A percentile compares a stretch with the other conserved stretches of the same genome.
These are phyloP conservation scores for Palloptera scutellata DNA, from an alignment of 2,888 invertebrate species.

Conservation along the genomic window DNA sequence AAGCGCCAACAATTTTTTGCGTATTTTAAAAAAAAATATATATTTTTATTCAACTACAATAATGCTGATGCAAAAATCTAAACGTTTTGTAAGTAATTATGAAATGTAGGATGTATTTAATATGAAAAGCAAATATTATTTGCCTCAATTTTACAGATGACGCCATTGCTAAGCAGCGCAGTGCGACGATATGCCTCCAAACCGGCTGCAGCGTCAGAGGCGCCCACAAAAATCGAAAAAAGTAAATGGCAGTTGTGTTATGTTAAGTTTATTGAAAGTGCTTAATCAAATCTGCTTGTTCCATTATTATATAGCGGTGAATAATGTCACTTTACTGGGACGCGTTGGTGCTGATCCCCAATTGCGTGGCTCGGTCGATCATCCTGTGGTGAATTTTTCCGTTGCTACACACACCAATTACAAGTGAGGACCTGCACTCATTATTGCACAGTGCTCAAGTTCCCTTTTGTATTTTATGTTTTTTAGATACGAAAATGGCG, in stretches of 20 bases:
- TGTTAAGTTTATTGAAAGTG: not conserved
- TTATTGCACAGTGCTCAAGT: not conserved
- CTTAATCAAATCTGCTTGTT: not conserved
- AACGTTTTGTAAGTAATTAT: constrained; percentile 40
- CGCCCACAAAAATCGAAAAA: constrained; percentile 19
- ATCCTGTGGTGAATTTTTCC: constrained; percentile 88
- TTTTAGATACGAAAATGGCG: constrained; percentile 73
- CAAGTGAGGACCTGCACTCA: too few relatives aligned
- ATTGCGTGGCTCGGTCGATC: constrained; percentile 79
- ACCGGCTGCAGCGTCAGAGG: constrained; percentile 8
- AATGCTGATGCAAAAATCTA: constrained; percentile 48
- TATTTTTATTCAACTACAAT: not conserved
- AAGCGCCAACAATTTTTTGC: not conserved
- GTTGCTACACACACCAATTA: constrained; percentile 89
- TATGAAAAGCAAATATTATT: not conserved
- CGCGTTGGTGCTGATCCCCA: constrained; percentile 90
- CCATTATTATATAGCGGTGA: constrained; percentile 71
- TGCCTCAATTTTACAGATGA: constrained; percentile 32
- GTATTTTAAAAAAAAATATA: not conserved
- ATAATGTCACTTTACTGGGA: constrained; percentile 84
- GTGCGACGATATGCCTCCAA: not conserved
- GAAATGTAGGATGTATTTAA: not conserved
- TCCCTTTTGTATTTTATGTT: not conserved
- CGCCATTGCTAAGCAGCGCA: constrained; percentile 34
- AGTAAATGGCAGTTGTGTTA: not conserved